Conservation (phyloP, 2,797 vertebrate genomes). For the Hoplostethus mediterraneus region DNA sequence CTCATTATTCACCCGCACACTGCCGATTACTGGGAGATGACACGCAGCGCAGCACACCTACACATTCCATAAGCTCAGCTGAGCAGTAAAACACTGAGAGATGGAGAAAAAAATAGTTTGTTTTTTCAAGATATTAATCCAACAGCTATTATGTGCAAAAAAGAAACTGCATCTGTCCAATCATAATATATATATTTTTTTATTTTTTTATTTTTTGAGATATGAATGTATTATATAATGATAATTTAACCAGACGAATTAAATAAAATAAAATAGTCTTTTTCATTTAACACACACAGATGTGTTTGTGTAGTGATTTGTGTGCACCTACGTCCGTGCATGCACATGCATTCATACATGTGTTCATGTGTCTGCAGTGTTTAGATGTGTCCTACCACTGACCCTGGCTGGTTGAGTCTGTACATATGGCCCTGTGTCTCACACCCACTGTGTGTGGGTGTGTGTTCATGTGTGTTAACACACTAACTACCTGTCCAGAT, state of each 20-base stretch:
- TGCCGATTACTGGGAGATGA: slow-evolving; percentile 73
- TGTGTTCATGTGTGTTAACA: slow-evolving; percentile 65
- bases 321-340: not conserved
- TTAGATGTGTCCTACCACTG: slow-evolving; percentile 60
- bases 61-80: not conserved
- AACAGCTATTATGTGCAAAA: not conserved
- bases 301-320: slow-evolving; percentile 1
- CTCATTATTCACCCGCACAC: slow-evolving; percentile 81
- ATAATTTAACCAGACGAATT: too few relatives aligned
- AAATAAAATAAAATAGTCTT: not conserved
- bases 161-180: not conserved
- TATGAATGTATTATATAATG: too few relatives aligned
- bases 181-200: not conserved
- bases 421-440: slow-evolving; percentile 71
- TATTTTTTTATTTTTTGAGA: too few relatives aligned
- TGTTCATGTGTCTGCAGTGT: slow-evolving; percentile 49
- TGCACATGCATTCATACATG: slow-evolving; percentile 15
- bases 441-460: slow-evolving; percentile 45
- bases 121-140: not conserved
- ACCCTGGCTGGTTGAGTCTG: slow-evolving; percentile 59
- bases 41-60: slow-evolving; percentile 21
- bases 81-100: slow-evolving; percentile 1
- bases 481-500: slow-evolving; percentile 76
- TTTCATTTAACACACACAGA: slow-evolving; percentile 3
- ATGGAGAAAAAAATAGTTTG: not conserved